These are phyloP conservation scores for Drosophila simulans DNA, from an alignment of 1,140 invertebrate genomes.

Conservation along the genomic window DNA sequence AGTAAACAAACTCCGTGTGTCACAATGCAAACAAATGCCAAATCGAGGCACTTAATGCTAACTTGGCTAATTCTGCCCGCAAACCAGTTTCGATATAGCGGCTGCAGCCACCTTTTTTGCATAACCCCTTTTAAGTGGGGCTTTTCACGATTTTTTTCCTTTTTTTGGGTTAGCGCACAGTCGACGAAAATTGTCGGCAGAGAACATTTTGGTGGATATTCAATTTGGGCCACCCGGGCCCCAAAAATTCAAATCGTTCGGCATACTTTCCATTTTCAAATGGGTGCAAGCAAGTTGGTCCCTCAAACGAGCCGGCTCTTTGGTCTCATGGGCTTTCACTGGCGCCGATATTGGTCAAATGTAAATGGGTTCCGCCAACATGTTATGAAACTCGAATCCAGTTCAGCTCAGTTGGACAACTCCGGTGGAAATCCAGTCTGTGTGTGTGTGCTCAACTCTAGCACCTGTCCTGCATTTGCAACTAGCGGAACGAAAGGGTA, in stretches of 20 bases:
- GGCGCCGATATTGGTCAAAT: constrained; percentile 32
- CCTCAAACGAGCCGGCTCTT: constrained; percentile 33
- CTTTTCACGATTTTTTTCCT: constrained; percentile 63
- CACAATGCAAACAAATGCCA: constrained; percentile 54
- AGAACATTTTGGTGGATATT: constrained; percentile 47
- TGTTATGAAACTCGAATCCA: constrained; percentile 55
- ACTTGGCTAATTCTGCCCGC: constrained; percentile 74
- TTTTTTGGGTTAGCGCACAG: constrained; percentile 32
- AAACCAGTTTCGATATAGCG: constrained; percentile 66
- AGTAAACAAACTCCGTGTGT: constrained; percentile 41
- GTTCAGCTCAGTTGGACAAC: constrained; percentile 24
- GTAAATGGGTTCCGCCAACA: constrained; percentile 20
- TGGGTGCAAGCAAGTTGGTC: constrained; percentile 37
- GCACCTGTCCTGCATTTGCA: constrained; percentile 18
- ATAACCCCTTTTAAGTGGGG: constrained; percentile 59
- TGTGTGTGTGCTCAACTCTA: not conserved
- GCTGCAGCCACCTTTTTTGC: constrained; percentile 66
- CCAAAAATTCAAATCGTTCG: constrained; percentile 1
- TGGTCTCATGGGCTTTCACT: constrained; percentile 43
- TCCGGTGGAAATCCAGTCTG: constrained; percentile 17
- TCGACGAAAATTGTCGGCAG: constrained; percentile 18
- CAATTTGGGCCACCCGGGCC: constrained; percentile 2
- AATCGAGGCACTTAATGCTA: constrained; percentile 44
- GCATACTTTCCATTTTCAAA: constrained; percentile 49
- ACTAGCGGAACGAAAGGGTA: constrained; percentile 1